Evolutionary conservation across 1,140 invertebrate species (phyloP), one percentile per base, ranked within the genome.

Genomic region (Achatina immaculata): DNA sequence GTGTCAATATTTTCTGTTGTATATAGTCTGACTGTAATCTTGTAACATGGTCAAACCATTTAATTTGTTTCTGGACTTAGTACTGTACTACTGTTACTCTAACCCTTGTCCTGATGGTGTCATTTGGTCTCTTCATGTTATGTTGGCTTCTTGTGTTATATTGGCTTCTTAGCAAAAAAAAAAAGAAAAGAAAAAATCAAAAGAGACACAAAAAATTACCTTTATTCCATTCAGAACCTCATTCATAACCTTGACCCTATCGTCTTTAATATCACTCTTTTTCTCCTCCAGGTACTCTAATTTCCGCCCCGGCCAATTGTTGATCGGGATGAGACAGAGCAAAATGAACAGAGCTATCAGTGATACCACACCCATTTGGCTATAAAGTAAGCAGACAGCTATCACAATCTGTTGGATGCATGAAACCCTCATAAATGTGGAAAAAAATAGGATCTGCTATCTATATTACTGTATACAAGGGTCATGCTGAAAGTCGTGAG

Each of bases 221-320:
- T 77, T 77, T 24, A 77, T 77, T 16, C 74, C 74, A 45, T 62
- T 77, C 6, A 77, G 21, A 24, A 77, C n/a, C 42, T 77, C 74
- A 77, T 77, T 77, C 74, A 77, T 58, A 24, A 77, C 36, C 31
- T 62, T 77, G 48, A 65, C 36, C 51, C 74, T 36, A 19, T 40
- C 43, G 36, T 77, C 74, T 62, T 77, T 77, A 55, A 45, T 31
- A 1, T 77, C 55, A 77, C n/a, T 43, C 42, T 31, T 77, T 24
- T 62, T 34, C 42, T 77, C 21, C 34, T 77, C 48, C 31, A 62
- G 58, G 4, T 36, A 0, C 28, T 62, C 51, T 34, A 77, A 0
- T 51, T 77, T 77, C 31, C 36, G 48, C 3, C 74, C 74, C 28
- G 40, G 24, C 51, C 55, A 77, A 3, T 6, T 16, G 31, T 77